Base-by-base conservation (phyloP, 2,113 vertebrate species). In the Takifugu bimaculatus region DNA sequence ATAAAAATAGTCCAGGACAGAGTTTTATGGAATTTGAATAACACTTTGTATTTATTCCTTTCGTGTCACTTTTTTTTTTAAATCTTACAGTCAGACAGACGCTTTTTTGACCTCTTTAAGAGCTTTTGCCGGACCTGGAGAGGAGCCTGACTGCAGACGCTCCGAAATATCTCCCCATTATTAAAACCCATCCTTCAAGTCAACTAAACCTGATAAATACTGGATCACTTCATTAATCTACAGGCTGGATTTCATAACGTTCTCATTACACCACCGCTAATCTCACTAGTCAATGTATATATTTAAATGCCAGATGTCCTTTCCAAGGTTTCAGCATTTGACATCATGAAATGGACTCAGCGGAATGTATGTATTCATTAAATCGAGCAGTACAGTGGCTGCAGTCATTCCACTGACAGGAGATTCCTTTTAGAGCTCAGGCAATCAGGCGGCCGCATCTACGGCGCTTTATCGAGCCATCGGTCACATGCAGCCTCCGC, bases 141-240 rank as follows among this genome's bases (percentile, higher is more conserved):
- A 54, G 53, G 54, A 44, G 15, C 14, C 14, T 6, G 47, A 20
- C 56, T 68, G 56, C 77, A 76, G 80, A 85, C 74, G 27, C 44
- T 15, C 58, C 56, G 75, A 80, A 85, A 76, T 69, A 68, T 75
- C 51, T 57, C 26, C 20, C 72, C 78, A 50, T 82, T 85, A 87
- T 86, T 84, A 89, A 86, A 82, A 74, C 54, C 67, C 72, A 73
- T 79, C 82, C 76, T 83, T 81, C 81, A 80, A 76, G 66, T 63
- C 65, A 72, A 80, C 12, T 58, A 75, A 78, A 82, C 75, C 62
- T 62, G 80, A 76, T 84, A 78, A 82, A 80, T 79, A 73, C 57
- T 49, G 60, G 63, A 66, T 29, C 50, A 71, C 59, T 74, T 59
- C 44, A 75, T 59, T 80, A 78, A 84, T 80, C 65, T 75, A 64